These are phyloP conservation scores for Pao palembangensis DNA, from an alignment of 2,113 vertebrate genomes.

Conservation along the genomic window DNA sequence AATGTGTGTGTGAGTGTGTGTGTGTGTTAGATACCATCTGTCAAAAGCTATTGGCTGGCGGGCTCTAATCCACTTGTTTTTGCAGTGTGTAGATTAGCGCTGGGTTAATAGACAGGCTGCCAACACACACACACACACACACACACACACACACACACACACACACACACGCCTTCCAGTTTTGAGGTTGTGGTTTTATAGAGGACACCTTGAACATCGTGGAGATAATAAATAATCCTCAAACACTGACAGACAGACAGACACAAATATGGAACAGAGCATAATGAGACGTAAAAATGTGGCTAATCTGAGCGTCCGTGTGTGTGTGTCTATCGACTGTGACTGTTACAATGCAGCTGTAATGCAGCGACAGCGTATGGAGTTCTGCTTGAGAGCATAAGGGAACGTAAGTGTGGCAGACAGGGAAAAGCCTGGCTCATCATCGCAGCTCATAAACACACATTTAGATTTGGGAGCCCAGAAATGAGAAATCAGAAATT, in stretches of 20 bases:
- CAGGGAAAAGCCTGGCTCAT: too few species aligned
- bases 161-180: neutral
- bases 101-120: conserved; percentile 39
- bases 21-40: conserved; percentile 22
- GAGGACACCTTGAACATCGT: conserved; percentile 13
- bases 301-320: neutral
- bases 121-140: neutral
- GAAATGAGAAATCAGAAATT: too few species aligned
- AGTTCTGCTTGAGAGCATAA: too few species aligned
- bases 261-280: too few species aligned
- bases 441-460: too few species aligned
- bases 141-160: conserved; percentile 11
- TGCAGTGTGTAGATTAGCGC: conserved; percentile 43
- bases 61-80: conserved; percentile 42
- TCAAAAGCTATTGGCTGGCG: conserved; percentile 35
- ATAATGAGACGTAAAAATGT: neutral
- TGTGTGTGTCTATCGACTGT: too few species aligned
- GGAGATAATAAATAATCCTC: neutral
- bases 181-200: too few species aligned
- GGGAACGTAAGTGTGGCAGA: too few species aligned
- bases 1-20: neutral
- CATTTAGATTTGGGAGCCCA: too few species aligned
- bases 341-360: too few species aligned
- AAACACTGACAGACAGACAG: neutral
- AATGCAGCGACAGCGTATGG: too few species aligned